phyloP scores from a whole-genome alignment of 2,113 vertebrate genomes.

The Chionis minor region DNA sequence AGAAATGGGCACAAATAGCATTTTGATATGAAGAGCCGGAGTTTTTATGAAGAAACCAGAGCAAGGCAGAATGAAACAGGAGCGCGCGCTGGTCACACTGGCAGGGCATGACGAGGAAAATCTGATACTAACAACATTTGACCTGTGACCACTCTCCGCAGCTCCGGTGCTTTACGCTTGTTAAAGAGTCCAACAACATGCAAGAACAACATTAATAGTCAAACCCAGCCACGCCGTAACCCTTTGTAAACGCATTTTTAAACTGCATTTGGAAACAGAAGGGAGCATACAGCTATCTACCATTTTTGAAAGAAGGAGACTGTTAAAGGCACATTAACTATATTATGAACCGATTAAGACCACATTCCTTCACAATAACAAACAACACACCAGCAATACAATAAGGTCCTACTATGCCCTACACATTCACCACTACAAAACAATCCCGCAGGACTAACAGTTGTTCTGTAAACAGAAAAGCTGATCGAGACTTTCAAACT shows the following conservation, averaged over 20 bases:
- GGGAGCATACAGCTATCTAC: not conserved
- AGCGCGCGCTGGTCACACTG: not conserved
- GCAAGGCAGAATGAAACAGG: not conserved
- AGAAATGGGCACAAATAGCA: not conserved
- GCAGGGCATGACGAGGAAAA: not conserved
- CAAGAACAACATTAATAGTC: not conserved
- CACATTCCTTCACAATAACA: not conserved
- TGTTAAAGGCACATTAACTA: conserved; percentile 48
- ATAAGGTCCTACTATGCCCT: not conserved
- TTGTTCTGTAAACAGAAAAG: not conserved
- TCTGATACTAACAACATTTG: not conserved
- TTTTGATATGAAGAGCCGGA: not conserved
- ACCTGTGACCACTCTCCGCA: not conserved
- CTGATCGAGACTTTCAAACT: not conserved
- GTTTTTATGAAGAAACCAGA: not conserved
- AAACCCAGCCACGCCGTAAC: not conserved
- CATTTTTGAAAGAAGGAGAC: not conserved
- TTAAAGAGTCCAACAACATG: not conserved
- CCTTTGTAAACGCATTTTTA: not conserved
- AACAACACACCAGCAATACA: not conserved
- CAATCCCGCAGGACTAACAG: not conserved
- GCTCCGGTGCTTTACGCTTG: fast-evolving
- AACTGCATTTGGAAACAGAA: not conserved
- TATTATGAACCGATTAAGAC: not conserved
- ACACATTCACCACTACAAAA: not conserved